Evolutionary conservation across 2,888 invertebrate species (phyloP).

Genomic region (Anorthoa munda): DNA sequence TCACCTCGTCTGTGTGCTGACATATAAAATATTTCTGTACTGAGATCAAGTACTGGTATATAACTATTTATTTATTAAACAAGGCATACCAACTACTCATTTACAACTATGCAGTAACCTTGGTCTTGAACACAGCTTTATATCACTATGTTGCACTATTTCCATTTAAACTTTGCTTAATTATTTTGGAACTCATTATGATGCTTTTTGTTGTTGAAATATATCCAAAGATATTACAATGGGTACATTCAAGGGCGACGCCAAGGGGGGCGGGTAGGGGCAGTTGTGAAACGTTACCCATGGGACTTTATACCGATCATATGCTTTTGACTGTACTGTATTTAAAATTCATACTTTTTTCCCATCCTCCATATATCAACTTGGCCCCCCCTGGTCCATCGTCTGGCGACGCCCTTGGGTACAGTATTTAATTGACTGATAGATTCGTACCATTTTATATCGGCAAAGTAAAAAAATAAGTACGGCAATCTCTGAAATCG

Average conservation of each 20-base stretch:
- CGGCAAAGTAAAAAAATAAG: neutral
- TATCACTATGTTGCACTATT: slow-evolving; percentile 1
- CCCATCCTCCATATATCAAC: too few species aligned
- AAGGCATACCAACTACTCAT: too few species aligned
- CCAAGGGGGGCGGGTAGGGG: too few species aligned
- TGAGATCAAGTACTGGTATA: neutral
- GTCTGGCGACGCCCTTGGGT: too few species aligned
- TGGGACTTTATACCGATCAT: too few species aligned
- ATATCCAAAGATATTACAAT: neutral
- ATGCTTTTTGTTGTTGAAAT: neutral
- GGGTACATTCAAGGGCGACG: too few species aligned
- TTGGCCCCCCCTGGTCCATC: too few species aligned
- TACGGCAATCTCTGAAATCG: neutral
- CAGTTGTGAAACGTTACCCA: too few species aligned
- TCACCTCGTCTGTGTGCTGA: neutral
- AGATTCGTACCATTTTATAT: neutral
- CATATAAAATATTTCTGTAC: neutral
- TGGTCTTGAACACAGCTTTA: neutral
- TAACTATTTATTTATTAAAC: too few species aligned
- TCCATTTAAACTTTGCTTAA: slow-evolving; percentile 8
- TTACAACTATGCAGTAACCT: neutral
- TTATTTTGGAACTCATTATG: slow-evolving; percentile 15
- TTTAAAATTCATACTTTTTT: too few species aligned
- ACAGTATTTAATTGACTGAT: neutral
- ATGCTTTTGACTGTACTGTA: too few species aligned